Evolutionary conservation across 1,140 invertebrate genomes (phyloP).

Genomic region (Calephelis nemesis): DNA sequence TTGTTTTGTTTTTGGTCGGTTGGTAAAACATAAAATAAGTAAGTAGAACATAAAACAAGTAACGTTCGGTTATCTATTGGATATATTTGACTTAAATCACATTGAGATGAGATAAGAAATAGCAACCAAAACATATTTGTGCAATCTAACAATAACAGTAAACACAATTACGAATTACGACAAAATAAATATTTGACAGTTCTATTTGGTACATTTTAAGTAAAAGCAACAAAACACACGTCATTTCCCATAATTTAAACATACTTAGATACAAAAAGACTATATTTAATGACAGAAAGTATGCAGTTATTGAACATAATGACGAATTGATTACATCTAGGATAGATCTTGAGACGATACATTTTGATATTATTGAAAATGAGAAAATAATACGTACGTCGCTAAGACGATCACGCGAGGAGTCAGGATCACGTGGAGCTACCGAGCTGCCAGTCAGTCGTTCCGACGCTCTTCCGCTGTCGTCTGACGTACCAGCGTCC

Average conservation of each 20-base stretch:
- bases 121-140: slow-evolving; percentile 27
- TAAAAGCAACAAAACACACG: slow-evolving; percentile 14
- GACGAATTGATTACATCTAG: slow-evolving; percentile 13
- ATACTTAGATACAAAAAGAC: slow-evolving; percentile 18
- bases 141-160: slow-evolving; percentile 22
- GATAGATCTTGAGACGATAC: slow-evolving; percentile 1
- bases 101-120: slow-evolving; percentile 30
- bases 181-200: slow-evolving; percentile 16
- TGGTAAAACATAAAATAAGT: no score
- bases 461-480: slow-evolving; percentile 88
- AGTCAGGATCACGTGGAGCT: slow-evolving; percentile 86
- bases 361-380: not conserved
- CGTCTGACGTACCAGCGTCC: slow-evolving; percentile 88
- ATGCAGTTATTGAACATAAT: slow-evolving; percentile 15
- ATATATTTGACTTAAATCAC: not conserved
- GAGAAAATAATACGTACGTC: slow-evolving; percentile 83
- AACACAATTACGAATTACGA: slow-evolving; percentile 22
- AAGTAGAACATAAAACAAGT: no score
- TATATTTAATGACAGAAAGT: slow-evolving; percentile 14
- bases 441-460: slow-evolving; percentile 86
- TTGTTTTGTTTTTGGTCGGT: no score
- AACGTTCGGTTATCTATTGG: not conserved
- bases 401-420: slow-evolving; percentile 88
- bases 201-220: slow-evolving; percentile 6
- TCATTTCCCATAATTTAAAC: slow-evolving; percentile 18